Evolutionary conservation across 92 coral and sea anemone genomes (phyloP).

Genomic region (Epizoanthus illoricatus): DNA sequence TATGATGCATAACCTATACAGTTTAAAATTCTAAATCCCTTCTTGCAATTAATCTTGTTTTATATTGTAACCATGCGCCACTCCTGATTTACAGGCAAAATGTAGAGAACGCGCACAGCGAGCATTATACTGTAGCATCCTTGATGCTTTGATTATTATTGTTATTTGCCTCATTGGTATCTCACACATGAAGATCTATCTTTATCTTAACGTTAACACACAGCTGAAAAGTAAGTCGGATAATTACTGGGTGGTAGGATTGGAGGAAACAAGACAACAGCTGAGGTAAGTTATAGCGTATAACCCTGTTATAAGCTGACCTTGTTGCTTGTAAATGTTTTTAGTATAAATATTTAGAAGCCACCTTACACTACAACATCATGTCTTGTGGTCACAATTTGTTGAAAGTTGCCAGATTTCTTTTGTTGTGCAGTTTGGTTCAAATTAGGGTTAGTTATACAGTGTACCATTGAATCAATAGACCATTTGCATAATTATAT

Average conservation of each 20-base stretch:
- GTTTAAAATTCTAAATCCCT: no score
- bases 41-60: neutral
- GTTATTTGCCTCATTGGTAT: no score
- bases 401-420: neutral
- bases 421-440: neutral
- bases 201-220: neutral
- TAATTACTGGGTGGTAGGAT: constrained; percentile 97
- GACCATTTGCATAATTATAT: no score
- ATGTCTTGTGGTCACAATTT: neutral
- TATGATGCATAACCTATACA: no score
- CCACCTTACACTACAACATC: neutral
- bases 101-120: no score
- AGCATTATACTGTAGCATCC: no score
- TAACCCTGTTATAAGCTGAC: neutral
- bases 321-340: no score
- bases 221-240: constrained; percentile 90
- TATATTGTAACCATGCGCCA: neutral
- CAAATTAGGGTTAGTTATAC: no score
- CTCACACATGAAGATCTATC: neutral
- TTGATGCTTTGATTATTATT: no score
- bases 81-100: no score
- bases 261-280: constrained; percentile 81
- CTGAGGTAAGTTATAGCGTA: constrained; percentile 58
- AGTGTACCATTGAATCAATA: no score
- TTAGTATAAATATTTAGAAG: neutral